These are phyloP conservation scores for Sycophila texana DNA, from an alignment of 2,888 invertebrate genomes.

Conservation along the genomic window DNA sequence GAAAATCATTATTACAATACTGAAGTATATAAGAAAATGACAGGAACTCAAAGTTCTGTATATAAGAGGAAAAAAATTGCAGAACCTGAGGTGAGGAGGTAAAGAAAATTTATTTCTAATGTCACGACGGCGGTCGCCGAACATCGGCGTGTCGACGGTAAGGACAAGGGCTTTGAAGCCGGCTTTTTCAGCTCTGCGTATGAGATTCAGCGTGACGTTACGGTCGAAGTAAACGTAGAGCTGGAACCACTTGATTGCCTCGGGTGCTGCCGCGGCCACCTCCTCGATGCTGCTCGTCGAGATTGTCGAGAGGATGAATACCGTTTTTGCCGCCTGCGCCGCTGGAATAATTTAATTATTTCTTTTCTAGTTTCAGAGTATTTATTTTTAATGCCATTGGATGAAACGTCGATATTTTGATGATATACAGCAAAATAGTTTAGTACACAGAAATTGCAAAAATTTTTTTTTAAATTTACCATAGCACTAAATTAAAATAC, in stretches of 20 bases:
- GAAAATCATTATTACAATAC: conserved; percentile 57
- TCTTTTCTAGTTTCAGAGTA: no score
- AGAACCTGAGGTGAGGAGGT: conserved; percentile 86
- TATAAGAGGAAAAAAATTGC: no score
- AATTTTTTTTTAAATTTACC: no score
- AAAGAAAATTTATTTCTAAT: conserved; percentile 89
- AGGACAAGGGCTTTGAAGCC: conserved; percentile 92
- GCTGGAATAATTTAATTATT: conserved; percentile 78
- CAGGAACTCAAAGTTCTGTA: not conserved
- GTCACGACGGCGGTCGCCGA: conserved; percentile 90
- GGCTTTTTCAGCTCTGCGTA: conserved; percentile 86
- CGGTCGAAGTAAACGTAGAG: conserved; percentile 92
- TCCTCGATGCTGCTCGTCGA: conserved; percentile 93
- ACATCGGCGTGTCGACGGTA: conserved; percentile 92
- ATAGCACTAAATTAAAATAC: no score
- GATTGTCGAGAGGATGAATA: conserved; percentile 90
- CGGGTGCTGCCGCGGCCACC: conserved; percentile 86
- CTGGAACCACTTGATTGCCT: conserved; percentile 91
- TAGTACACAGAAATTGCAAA: no score
- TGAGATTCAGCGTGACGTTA: conserved; percentile 83
- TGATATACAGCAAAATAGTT: no score
- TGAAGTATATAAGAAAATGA: not conserved
- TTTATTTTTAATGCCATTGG: no score
- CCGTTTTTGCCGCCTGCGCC: conserved; percentile 84
- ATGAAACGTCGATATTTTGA: no score